phyloP scores from a whole-genome alignment of 1,140 invertebrate genomes.

The Zaprionus africanus region DNA sequence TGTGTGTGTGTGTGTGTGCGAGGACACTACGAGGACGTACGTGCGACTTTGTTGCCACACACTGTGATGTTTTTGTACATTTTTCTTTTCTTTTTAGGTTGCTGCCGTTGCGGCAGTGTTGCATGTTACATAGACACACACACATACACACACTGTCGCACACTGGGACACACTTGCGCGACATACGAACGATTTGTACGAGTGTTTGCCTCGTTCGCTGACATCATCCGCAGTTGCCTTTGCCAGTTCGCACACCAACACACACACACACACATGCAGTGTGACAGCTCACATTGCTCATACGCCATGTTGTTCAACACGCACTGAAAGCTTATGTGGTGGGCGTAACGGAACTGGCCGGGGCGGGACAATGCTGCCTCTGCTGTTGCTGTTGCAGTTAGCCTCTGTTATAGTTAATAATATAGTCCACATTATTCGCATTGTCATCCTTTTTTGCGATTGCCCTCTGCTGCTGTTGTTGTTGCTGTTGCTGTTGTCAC shows the following conservation, averaged over 20 bases:
- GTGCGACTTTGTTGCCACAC: constrained; percentile 53
- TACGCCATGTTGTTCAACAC: constrained; percentile 46
- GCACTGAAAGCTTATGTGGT: constrained; percentile 40
- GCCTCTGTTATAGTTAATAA: constrained; percentile 20
- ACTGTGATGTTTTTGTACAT: constrained; percentile 42
- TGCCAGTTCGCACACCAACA: constrained; percentile 27
- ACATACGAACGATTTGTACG: constrained; percentile 26
- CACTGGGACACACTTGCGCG: not conserved
- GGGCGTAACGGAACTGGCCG: constrained; percentile 9
- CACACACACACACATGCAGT: constrained; percentile 16
- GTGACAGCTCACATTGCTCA: constrained; percentile 51
- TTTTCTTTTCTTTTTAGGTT: constrained; percentile 40
- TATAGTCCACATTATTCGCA: constrained; percentile 11
- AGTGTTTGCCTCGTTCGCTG: constrained; percentile 58
- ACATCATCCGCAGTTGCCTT: constrained; percentile 67
- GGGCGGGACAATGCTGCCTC: not conserved
- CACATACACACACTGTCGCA: constrained; percentile 24
- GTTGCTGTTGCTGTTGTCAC: not conserved
- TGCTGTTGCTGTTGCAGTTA: constrained; percentile 7
- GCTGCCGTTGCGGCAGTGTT: constrained; percentile 55
- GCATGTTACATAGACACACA: constrained; percentile 50
- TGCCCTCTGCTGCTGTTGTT: not conserved
- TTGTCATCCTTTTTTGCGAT: not conserved
- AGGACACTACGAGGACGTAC: constrained; percentile 74
- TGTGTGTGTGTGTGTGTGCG: constrained; percentile 44